Base-by-base conservation (phyloP, 2,113 vertebrate species). In the Podarcis muralis region DNA sequence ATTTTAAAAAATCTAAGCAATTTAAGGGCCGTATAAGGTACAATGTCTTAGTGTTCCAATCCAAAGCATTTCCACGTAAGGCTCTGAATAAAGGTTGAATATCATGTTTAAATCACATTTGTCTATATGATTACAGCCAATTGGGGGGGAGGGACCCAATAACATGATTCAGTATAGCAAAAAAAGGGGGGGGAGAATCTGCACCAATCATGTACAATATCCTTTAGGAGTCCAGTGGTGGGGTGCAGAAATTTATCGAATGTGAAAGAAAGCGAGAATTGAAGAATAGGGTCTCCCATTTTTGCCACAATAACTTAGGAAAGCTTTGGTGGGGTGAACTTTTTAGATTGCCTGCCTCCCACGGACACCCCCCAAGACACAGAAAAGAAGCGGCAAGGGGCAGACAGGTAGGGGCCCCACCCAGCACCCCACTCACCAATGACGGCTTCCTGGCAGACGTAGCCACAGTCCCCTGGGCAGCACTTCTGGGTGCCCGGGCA, bases 391-490 rank as follows among this genome's bases (percentile, higher is more conserved):
- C 27, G 5, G 43, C 69, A 8, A n/a, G 5, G 23, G 23, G 32
- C 57, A 25, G 30, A 6, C 1, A 9, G 23, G 20, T 22, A 22
- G 6, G 78, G 78, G 16, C 6, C 30, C 79, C 2, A 8, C 4
- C 62, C 65, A 13, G 68, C 25, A 2, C 3, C 7, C 35, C 25
- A 8, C 85, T 87, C 71, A 88, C 87, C 74, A 25, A 69, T 15
- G 32, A 88, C 15, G 15, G 87, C 81, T 37, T 88, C 81, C 68
- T 88, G 81, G n/a, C 87, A 88, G 72, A 77, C 7, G 27, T 88
- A 88, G 87, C 87, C 87, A 3, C 87, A 88, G 57, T 88, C 62
- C 11, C 87, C 87, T 0, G 87, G 87, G 81, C 87, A 88, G 72
- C 87, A 88, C 32, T 88, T 88, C 87, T 88, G 81, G 40, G 72